Percentiles rank a stretch among this genome's conserved stretches.
Evolutionary conservation across 2,113 vertebrate species (phyloP).

Genomic region (Rafetus swinhoei): DNA sequence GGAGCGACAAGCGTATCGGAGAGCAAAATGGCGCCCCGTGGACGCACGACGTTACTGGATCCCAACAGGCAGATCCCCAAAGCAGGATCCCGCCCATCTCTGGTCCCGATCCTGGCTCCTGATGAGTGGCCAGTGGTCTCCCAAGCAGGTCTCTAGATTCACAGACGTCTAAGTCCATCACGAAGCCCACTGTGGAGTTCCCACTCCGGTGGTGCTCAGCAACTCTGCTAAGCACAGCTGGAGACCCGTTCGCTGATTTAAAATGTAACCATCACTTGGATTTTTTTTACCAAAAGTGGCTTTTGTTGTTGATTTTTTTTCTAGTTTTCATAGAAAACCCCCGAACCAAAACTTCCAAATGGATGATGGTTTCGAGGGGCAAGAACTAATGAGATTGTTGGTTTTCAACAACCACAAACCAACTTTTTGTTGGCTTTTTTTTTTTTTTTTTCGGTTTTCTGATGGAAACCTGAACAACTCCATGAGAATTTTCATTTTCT

Average conservation of each 20-base stretch:
- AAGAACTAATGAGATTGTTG: neutral
- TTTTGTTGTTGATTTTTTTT: neutral
- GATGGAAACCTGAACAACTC: neutral
- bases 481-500: neutral
- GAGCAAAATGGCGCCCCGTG: neutral
- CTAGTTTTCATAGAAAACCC: neutral
- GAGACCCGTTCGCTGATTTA: neutral
- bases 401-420: neutral
- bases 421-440: neutral
- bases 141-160: neutral
- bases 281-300: neutral
- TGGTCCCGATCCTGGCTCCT: neutral
- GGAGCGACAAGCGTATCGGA: neutral
- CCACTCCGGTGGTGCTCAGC: neutral
- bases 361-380: neutral
- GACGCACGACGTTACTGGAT: neutral
- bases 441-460: neutral
- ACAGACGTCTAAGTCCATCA: neutral
- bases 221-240: neutral
- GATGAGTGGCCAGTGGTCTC: neutral
- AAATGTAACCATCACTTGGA: neutral
- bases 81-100: neutral
- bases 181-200: neutral
- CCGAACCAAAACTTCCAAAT: rapidly evolving
- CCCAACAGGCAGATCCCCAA: neutral